A percentile compares a stretch with the other conserved stretches of the same genome.
Conservation (phyloP, 2,113 vertebrate genomes). For the Sigmodon hispidus region DNA sequence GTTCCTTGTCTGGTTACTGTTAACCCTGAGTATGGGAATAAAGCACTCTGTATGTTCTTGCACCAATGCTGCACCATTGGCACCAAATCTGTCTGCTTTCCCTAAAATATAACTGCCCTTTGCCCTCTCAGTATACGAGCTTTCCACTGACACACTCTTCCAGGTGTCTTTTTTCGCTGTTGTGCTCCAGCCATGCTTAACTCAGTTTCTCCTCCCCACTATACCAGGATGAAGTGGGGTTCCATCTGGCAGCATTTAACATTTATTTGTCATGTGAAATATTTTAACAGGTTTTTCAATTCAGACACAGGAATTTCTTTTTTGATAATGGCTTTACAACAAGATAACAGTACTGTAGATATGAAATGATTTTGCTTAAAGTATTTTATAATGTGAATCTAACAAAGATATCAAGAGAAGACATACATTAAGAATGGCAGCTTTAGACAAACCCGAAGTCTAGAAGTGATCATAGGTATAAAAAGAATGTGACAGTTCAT, state of each 20-base stretch:
- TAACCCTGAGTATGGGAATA: not conserved
- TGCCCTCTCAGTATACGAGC: not conserved
- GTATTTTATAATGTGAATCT: not conserved
- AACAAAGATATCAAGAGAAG: not conserved
- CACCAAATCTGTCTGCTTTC: not conserved
- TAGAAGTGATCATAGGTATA: not conserved
- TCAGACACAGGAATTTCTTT: not conserved
- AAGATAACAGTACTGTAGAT: not conserved
- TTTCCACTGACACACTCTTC: not conserved
- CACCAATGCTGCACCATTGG: not conserved
- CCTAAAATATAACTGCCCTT: not conserved
- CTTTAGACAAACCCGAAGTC: slow-evolving; percentile 5
- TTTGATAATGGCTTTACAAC: slow-evolving; percentile 41
- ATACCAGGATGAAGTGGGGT: not conserved
- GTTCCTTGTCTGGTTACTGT: not conserved
- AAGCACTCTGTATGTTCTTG: not conserved
- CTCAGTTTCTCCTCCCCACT: not conserved
- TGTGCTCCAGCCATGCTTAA: not conserved
- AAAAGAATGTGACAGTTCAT: slow-evolving; percentile 19
- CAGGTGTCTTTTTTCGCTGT: not conserved
- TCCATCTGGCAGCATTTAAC: not conserved
- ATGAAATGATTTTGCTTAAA: slow-evolving; percentile 40
- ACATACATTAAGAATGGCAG: slow-evolving; percentile 9
- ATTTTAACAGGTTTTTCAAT: slow-evolving; percentile 50
- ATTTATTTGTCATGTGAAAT: slow-evolving; percentile 30